These are phyloP conservation scores for Bombus sibiricus DNA, from an alignment of 1,140 invertebrate genomes.

Conservation along the genomic window DNA sequence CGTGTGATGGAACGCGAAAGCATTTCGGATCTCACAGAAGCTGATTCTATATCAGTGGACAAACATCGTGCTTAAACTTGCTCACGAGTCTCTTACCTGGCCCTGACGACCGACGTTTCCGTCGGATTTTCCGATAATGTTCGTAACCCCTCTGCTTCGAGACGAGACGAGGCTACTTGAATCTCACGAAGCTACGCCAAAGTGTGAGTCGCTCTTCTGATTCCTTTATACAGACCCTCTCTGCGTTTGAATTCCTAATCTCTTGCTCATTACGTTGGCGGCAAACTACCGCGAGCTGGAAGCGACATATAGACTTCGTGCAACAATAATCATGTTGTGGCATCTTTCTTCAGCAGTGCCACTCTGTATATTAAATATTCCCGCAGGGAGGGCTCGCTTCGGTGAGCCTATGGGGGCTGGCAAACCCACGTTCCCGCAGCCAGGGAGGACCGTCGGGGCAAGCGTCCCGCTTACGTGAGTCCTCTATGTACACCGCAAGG, in stretches of 20 bases:
- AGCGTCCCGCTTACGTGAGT: too few species aligned
- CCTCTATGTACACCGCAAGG: too few species aligned
- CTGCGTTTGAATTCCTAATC: slow-evolving; percentile 22
- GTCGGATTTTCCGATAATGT: slow-evolving; percentile 40
- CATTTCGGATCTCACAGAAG: slow-evolving; percentile 25
- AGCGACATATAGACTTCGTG: not conserved
- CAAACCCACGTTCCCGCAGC: too few species aligned
- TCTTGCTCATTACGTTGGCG: slow-evolving; percentile 44
- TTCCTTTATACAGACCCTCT: slow-evolving; percentile 23
- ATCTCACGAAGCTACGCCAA: slow-evolving; percentile 48
- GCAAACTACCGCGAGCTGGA: slow-evolving; percentile 42
- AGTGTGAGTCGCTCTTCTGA: slow-evolving; percentile 35
- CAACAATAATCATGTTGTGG: not conserved
- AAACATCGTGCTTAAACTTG: slow-evolving; percentile 60
- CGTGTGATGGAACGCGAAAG: slow-evolving; percentile 42
- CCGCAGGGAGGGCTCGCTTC: too few species aligned
- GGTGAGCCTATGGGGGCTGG: too few species aligned
- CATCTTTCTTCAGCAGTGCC: not conserved
- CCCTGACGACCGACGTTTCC: slow-evolving; percentile 51
- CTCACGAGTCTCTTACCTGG: slow-evolving; percentile 27
- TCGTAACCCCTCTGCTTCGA: slow-evolving; percentile 14
- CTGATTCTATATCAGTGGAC: slow-evolving; percentile 48
- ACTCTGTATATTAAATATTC: not conserved
- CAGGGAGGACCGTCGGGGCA: too few species aligned
- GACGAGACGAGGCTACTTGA: slow-evolving; percentile 26